phyloP scores from a whole-genome alignment of 2,113 vertebrate genomes.

The Microtus ochrogaster region DNA sequence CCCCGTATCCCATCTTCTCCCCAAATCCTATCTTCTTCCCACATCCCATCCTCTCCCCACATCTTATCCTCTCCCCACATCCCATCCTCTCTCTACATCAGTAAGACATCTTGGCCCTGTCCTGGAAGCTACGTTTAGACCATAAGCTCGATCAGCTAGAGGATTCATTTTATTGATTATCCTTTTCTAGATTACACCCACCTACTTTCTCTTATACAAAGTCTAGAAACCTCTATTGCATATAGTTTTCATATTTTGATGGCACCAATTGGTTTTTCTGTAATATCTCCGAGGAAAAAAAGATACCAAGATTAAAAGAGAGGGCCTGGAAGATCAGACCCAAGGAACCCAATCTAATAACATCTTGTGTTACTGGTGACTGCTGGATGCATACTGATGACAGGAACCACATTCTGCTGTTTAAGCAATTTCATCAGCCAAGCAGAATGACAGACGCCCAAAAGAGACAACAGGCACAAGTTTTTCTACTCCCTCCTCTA shows the following conservation, averaged over 20 bases:
- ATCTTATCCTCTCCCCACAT: neutral
- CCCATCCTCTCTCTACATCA: neutral
- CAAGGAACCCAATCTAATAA: neutral
- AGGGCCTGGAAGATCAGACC: neutral
- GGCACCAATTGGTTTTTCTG: neutral
- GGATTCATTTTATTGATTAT: neutral
- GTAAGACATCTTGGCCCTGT: neutral
- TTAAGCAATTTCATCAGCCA: slow-evolving; percentile 29
- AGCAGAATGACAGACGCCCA: neutral
- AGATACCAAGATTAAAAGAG: neutral
- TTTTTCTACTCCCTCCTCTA: neutral
- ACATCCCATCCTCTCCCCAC: neutral
- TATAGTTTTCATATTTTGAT: neutral
- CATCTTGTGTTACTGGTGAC: neutral
- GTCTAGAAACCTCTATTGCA: neutral
- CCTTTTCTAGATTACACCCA: neutral
- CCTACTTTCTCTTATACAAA: neutral
- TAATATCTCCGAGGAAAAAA: neutral
- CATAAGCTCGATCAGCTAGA: accelerated
- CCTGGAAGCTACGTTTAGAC: neutral
- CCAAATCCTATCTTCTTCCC: neutral
- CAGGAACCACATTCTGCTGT: slow-evolving; percentile 29
- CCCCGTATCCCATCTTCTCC: neutral
- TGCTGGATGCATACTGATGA: neutral
- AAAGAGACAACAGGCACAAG: neutral